Conservation (phyloP, 1,140 invertebrate genomes). For the Papilio xuthus region DNA sequence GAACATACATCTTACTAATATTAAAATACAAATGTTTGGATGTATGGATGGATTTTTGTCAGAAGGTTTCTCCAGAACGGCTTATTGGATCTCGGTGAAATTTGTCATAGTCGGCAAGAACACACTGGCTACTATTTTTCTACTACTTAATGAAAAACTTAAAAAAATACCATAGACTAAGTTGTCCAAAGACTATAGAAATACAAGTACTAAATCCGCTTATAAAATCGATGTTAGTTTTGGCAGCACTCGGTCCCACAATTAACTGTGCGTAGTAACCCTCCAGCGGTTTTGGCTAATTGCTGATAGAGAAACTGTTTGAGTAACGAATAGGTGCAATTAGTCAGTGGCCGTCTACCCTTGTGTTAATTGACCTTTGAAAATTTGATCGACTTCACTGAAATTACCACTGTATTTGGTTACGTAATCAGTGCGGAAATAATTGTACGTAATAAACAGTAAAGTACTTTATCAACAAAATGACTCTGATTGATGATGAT, state of each 20-base stretch:
- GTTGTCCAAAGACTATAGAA: not conserved
- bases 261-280: conserved; percentile 54
- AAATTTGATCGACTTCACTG: conserved; percentile 42
- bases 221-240: not conserved
- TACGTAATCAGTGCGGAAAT: conserved; percentile 13
- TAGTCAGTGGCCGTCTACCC: conserved; percentile 51
- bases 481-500: too few relatives aligned
- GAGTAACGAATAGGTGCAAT: conserved; percentile 64
- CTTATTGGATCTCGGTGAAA: too few relatives aligned
- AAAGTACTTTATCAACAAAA: not conserved
- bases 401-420: conserved; percentile 39
- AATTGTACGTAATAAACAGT: not conserved
- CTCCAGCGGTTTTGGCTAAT: conserved; percentile 61
- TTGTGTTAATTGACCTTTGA: conserved; percentile 46
- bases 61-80: too few relatives aligned
- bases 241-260: conserved; percentile 22
- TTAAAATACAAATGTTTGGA: too few relatives aligned
- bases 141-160: not conserved
- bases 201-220: not conserved
- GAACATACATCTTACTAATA: too few relatives aligned
- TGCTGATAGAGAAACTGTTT: conserved; percentile 66
- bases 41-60: too few relatives aligned
- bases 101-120: too few relatives aligned
- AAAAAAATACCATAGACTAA: not conserved
- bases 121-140: too few relatives aligned